Evolutionary conservation across 2,113 vertebrate genomes (phyloP).

Genomic region (Oncorhynchus clarkii): DNA sequence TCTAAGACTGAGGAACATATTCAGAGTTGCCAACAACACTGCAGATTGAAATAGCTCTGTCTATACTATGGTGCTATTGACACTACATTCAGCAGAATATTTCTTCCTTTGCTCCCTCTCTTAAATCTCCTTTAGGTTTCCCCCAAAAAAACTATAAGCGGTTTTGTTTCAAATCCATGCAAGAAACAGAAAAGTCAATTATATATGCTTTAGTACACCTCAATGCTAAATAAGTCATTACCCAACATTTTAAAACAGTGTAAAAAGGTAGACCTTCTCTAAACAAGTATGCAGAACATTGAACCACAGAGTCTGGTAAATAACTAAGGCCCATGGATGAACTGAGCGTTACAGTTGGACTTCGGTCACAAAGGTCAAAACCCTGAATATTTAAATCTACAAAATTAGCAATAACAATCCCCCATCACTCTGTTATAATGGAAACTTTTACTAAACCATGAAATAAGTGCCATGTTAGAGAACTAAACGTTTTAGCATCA

Average conservation of each 20-base stretch:
- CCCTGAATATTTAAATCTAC: constrained; percentile 3
- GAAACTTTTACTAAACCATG: neutral
- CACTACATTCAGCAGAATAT: neutral
- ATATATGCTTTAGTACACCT: constrained; percentile 1
- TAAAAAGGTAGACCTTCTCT: neutral
- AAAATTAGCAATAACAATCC: neutral
- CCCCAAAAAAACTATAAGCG: neutral
- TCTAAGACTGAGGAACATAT: neutral
- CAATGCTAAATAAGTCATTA: neutral
- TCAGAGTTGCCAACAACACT: neutral
- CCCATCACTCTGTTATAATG: neutral
- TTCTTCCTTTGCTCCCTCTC: neutral
- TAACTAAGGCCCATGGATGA: neutral
- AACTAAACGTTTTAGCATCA: too few relatives aligned
- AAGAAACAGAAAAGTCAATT: constrained; percentile 13
- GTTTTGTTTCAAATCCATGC: neutral
- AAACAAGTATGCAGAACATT: neutral
- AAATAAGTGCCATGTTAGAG: neutral
- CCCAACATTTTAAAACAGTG: neutral
- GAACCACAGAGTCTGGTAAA: neutral
- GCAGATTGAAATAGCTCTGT: neutral
- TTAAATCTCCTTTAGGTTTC: neutral
- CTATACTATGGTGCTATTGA: constrained; percentile 15
- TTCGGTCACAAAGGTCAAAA: neutral
- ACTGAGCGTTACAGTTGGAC: constrained; percentile 1